These are phyloP conservation scores for Drosophila meridionalis DNA, from an alignment of 2,888 invertebrate species.

Conservation along the genomic window DNA sequence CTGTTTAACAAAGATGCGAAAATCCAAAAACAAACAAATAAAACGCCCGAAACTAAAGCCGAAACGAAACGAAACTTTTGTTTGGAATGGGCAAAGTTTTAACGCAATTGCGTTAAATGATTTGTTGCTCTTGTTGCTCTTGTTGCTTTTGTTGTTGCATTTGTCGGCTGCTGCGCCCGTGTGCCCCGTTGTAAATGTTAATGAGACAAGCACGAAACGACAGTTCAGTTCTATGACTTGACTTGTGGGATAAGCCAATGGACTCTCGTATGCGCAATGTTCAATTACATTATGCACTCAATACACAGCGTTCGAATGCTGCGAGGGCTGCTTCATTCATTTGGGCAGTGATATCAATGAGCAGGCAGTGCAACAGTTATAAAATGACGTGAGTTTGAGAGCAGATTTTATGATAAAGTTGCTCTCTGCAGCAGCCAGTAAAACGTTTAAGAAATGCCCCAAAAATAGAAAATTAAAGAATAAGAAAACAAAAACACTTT, in stretches of 20 bases:
- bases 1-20: conserved; percentile 47
- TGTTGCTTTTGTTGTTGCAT: conserved; percentile 8
- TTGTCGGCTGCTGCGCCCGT: conserved; percentile 20
- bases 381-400: no score
- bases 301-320: neutral
- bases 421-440: no score
- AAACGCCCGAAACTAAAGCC: conserved; percentile 33
- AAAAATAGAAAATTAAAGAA: neutral
- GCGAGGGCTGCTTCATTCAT: conserved; percentile 5
- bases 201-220: conserved; percentile 69
- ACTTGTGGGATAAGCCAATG: conserved; percentile 45
- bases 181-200: conserved; percentile 67
- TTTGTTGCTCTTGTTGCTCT: conserved; percentile 42
- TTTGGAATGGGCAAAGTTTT: conserved; percentile 69
- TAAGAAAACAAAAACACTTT: no score
- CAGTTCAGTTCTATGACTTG: conserved; percentile 53
- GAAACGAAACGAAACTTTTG: conserved; percentile 39
- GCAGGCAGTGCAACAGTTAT: conserved; percentile 7
- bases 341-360: neutral
- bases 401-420: no score
- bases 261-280: conserved; percentile 32
- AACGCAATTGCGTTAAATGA: conserved; percentile 79
- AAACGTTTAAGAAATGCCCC: neutral
- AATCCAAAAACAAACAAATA: conserved; percentile 39
- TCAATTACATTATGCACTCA: conserved; percentile 21